phyloP scores from a whole-genome alignment of 2,888 invertebrate species.

The Plebejus melissa region DNA sequence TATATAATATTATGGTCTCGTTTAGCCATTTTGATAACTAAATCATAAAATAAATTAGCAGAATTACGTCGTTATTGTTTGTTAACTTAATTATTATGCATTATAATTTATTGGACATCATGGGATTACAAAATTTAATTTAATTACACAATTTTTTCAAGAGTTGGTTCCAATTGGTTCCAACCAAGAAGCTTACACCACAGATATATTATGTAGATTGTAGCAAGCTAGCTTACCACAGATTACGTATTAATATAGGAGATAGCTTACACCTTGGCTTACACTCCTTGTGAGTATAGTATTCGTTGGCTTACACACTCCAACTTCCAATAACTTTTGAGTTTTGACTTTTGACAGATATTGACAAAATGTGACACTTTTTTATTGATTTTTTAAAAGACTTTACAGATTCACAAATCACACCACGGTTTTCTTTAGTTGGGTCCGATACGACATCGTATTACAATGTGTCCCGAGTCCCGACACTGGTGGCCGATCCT shows the following conservation, averaged over 20 bases:
- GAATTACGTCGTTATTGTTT: neutral
- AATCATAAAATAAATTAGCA: neutral
- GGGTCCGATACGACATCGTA: too few species aligned
- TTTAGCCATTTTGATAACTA: conserved; percentile 62
- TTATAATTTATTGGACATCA: neutral
- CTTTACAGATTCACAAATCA: too few species aligned
- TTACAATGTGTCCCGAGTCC: too few species aligned
- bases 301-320: too few species aligned
- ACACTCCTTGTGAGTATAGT: too few species aligned
- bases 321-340: neutral
- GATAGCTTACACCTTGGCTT: too few species aligned
- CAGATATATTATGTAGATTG: too few species aligned
- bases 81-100: neutral
- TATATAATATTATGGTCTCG: conserved; percentile 81
- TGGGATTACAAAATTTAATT: neutral
- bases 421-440: too few species aligned
- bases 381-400: neutral
- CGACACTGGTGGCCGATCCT: too few species aligned
- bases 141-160: neutral
- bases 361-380: conserved; percentile 12
- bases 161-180: neutral
- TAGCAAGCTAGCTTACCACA: too few species aligned
- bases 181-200: too few species aligned
- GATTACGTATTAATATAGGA: too few species aligned
- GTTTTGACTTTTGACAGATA: neutral